Base-by-base conservation (phyloP, 2,797 vertebrate species). In the Lacerta bilineata region DNA sequence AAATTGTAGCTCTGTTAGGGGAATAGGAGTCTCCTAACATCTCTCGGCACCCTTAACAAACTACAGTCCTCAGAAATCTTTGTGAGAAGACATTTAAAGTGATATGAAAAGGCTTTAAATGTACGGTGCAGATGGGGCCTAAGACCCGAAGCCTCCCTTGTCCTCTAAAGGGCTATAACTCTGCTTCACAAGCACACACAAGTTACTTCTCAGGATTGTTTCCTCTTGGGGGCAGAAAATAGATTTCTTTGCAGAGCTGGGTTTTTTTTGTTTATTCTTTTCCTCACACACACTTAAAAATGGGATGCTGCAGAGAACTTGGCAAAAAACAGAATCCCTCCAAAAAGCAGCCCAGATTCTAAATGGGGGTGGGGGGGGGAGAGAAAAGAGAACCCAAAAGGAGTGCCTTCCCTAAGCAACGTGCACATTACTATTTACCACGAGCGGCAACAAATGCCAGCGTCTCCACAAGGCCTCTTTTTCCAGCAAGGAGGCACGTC, bases 401-500 rank as follows among this genome's bases (percentile, higher is more conserved):
- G 41, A 59, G 36, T 29, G n/a, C 25, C 50, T 17, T 39, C 71
- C 39, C 46, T 27, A 8, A 76, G 78, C 50, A 71, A 61, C 11
- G 18, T 61, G 64, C 50, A 3, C 27, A 78, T 71, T 61, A 11
- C n/a, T 85, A 64, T 77, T 87, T 76, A 77, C 83, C 72, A 25
- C 3, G 43, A 85, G 64, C 10, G 20, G 83, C 89, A 90, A 72
- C 86, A 78, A 39, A 85, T 85, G 80, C 72, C 83, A 77, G 66
- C 7, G 17, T 15, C 71, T 71, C 36, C 29, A 77, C 71, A 71
- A 85, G 64, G 64, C 50, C 83, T 85, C 39, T 36, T 59, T 81
- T 81, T 90, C 71, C 86, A 88, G 59, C 11, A 41, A 64, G 64
- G 33, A 77, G 88, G 66, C 84, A 80, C 76, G 79, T 89, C 75